Conservation (phyloP, 2,113 vertebrate species). For the Corynorhinus townsendii region DNA sequence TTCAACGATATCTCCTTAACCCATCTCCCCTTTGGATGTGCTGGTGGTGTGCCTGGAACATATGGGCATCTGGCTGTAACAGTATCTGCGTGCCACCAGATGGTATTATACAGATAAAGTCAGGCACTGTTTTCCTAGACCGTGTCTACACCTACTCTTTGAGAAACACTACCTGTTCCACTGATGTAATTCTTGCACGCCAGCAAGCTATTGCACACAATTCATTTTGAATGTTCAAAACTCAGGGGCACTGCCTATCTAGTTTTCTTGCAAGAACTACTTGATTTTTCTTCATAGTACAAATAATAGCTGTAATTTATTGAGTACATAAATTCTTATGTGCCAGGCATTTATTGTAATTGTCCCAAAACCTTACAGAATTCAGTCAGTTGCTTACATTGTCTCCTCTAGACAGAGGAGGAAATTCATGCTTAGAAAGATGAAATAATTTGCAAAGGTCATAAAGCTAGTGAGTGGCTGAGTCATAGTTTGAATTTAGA, state of each 20-base stretch:
- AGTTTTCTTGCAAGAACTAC: background rate
- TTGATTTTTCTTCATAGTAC: background rate
- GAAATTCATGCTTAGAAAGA: background rate
- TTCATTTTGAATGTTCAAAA: background rate
- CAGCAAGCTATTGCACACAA: background rate
- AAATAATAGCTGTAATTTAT: background rate
- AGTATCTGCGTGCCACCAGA: background rate
- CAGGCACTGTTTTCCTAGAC: background rate
- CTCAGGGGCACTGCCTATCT: background rate
- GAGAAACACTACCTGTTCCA: background rate
- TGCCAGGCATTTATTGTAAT: background rate
- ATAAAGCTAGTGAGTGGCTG: background rate
- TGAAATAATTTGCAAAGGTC: background rate
- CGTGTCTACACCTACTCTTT: background rate
- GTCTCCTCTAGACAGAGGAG: background rate
- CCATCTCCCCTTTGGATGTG: background rate
- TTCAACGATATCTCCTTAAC: background rate
- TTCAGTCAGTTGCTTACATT: background rate
- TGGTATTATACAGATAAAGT: background rate
- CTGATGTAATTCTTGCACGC: background rate
- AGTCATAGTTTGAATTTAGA: background rate
- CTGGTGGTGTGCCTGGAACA: background rate
- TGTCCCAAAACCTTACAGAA: background rate
- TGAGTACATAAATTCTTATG: background rate
- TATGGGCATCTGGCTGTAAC: background rate